A percentile compares a stretch with the other conserved stretches of the same genome.
Evolutionary conservation across 2,888 invertebrate genomes (phyloP).

Genomic region (Taphrorychus bicolor): DNA sequence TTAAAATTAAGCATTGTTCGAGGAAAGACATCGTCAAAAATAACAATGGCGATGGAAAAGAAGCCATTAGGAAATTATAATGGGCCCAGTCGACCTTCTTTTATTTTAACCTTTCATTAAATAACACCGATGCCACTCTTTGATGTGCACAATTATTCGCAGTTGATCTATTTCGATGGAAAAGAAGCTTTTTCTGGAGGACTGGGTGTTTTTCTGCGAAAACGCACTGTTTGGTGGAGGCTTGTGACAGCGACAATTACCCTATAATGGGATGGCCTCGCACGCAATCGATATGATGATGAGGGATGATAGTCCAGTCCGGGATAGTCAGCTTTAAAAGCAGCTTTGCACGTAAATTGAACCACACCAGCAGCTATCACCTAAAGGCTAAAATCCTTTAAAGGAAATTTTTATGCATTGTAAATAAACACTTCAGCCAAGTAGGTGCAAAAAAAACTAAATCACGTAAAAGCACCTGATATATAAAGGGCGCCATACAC

Average conservation of each 20-base stretch:
- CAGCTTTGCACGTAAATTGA: too few species aligned
- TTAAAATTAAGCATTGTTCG: constrained; percentile 49
- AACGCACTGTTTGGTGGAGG: constrained; percentile 15
- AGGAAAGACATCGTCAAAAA: constrained; percentile 48
- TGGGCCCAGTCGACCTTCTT: constrained; percentile 41
- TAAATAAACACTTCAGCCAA: too few species aligned
- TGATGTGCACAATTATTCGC: constrained; percentile 38
- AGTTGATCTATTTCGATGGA: constrained; percentile 23
- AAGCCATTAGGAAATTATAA: constrained; percentile 44
- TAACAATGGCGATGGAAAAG: constrained; percentile 52
- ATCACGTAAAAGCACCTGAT: background rate
- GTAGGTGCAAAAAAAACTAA: background rate
- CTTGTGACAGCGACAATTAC: constrained; percentile 17
- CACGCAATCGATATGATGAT: constrained; percentile 20
- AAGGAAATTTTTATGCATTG: too few species aligned
- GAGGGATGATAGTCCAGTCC: constrained; percentile 14
- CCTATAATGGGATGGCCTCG: constrained; percentile 19
- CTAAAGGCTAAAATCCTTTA: too few species aligned
- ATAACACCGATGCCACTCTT: constrained; percentile 37
- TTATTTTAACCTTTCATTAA: constrained; percentile 41
- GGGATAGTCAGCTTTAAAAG: background rate
- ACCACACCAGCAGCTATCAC: too few species aligned
- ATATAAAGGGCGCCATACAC: too few species aligned
- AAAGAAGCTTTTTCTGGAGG: background rate
- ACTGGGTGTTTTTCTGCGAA: background rate